These are phyloP conservation scores for Aspidiotus destructor DNA, from an alignment of 2,888 invertebrate genomes.

Conservation along the genomic window DNA sequence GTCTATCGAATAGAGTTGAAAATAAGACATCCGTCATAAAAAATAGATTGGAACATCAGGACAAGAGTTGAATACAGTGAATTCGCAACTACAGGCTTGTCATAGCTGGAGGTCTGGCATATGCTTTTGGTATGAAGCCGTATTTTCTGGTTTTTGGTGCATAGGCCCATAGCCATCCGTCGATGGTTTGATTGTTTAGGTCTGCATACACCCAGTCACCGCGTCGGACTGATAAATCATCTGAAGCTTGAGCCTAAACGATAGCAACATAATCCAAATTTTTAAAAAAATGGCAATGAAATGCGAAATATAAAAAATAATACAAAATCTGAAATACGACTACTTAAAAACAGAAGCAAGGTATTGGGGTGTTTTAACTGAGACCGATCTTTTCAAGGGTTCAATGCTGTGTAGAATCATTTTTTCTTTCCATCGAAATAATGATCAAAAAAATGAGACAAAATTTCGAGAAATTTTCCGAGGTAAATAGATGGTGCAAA, in stretches of 20 bases:
- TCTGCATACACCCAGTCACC: slow-evolving; percentile 96
- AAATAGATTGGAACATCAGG: too few species aligned
- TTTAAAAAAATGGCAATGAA: neutral
- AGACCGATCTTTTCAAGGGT: too few species aligned
- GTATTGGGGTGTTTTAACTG: neutral
- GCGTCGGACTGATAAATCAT: slow-evolving; percentile 78
- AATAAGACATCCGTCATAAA: too few species aligned
- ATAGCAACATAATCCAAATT: neutral
- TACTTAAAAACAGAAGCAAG: neutral
- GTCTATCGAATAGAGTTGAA: too few species aligned
- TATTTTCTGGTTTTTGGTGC: slow-evolving; percentile 85
- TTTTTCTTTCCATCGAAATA: neutral
- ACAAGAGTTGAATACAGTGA: too few species aligned
- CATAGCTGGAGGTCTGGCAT: slow-evolving; percentile 85
- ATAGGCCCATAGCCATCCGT: slow-evolving; percentile 92
- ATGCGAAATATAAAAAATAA: slow-evolving; percentile 19
- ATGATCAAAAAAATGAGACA: neutral
- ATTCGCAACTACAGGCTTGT: slow-evolving; percentile 57
- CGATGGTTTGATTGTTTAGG: slow-evolving; percentile 83
- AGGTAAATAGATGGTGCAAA: too few species aligned
- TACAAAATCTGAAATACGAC: neutral
- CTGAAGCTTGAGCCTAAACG: slow-evolving; percentile 74
- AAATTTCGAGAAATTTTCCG: neutral
- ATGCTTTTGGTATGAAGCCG: slow-evolving; percentile 91
- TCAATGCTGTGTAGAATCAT: too few species aligned